Conservation (phyloP, 2,113 vertebrate genomes). For the Taxidea taxus region DNA sequence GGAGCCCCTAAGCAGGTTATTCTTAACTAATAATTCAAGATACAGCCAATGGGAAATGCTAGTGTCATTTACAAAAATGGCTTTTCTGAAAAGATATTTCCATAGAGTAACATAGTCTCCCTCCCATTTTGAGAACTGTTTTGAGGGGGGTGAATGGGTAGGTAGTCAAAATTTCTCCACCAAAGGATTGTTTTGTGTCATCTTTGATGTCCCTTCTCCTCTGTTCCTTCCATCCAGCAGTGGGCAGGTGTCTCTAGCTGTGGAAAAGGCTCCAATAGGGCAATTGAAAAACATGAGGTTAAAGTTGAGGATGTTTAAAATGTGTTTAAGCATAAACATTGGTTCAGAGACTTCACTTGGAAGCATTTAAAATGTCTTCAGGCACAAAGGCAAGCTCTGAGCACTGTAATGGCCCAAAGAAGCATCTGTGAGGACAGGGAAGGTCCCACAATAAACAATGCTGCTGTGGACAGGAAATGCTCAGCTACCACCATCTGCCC, state of each 20-base stretch:
- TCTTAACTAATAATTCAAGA: not conserved
- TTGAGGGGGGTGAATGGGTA: not conserved
- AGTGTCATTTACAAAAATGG: not conserved
- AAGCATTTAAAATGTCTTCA: not conserved
- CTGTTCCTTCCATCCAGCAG: rapidly evolving
- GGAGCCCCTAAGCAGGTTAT: not conserved
- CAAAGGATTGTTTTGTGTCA: not conserved
- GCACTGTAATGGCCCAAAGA: not conserved
- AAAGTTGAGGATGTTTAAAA: not conserved
- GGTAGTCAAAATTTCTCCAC: not conserved
- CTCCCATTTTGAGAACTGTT: not conserved
- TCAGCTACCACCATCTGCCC: rapidly evolving
- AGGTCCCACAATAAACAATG: rapidly evolving
- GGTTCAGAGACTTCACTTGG: not conserved
- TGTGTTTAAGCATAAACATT: not conserved
- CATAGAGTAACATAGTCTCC: not conserved
- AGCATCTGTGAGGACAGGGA: not conserved
- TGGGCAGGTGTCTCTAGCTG: not conserved
- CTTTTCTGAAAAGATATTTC: not conserved
- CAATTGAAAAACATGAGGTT: not conserved
- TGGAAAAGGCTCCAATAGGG: not conserved
- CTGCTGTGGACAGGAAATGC: not conserved
- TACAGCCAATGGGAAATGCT: not conserved
- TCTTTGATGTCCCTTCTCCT: not conserved
- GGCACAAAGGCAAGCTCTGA: not conserved